phyloP scores from a whole-genome alignment of 2,113 vertebrate genomes.

The Neogobius melanostomus region DNA sequence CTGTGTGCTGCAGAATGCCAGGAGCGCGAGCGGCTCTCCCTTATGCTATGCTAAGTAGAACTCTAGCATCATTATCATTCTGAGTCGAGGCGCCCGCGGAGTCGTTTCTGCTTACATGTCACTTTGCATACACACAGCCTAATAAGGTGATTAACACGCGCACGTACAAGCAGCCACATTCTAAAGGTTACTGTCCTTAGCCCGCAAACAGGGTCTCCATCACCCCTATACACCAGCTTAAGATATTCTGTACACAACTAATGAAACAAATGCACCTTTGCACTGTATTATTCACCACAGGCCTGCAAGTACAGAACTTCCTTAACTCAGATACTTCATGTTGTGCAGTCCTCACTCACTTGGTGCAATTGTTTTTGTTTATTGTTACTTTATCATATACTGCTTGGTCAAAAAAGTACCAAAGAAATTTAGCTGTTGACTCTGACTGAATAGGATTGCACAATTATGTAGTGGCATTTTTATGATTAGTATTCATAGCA shows the following conservation, averaged over 20 bases:
- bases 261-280: slow-evolving; percentile 48
- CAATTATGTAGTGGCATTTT: too few species aligned
- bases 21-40: slow-evolving; percentile 61
- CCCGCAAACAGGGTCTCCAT: slow-evolving; percentile 37
- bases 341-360: slow-evolving; percentile 35
- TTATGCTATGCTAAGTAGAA: slow-evolving; percentile 77
- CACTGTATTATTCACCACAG: slow-evolving; percentile 21
- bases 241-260: slow-evolving; percentile 44
- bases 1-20: slow-evolving; percentile 65
- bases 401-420: too few species aligned
- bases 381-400: too few species aligned
- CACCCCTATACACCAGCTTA: slow-evolving; percentile 25
- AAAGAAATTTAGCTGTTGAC: too few species aligned
- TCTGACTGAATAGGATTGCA: too few species aligned
- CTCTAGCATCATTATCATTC: slow-evolving; percentile 75
- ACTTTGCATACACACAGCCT: slow-evolving; percentile 66
- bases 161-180: slow-evolving; percentile 17
- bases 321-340: slow-evolving; percentile 38
- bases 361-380: too few species aligned
- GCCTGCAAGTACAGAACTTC: neutral
- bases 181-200: slow-evolving; percentile 60
- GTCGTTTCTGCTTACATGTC: slow-evolving; percentile 75
- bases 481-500: too few species aligned
- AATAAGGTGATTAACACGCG: slow-evolving; percentile 66
- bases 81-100: slow-evolving; percentile 69